Conservation (phyloP, 2,797 vertebrate genomes). For the Syngnathus rostellatus region DNA sequence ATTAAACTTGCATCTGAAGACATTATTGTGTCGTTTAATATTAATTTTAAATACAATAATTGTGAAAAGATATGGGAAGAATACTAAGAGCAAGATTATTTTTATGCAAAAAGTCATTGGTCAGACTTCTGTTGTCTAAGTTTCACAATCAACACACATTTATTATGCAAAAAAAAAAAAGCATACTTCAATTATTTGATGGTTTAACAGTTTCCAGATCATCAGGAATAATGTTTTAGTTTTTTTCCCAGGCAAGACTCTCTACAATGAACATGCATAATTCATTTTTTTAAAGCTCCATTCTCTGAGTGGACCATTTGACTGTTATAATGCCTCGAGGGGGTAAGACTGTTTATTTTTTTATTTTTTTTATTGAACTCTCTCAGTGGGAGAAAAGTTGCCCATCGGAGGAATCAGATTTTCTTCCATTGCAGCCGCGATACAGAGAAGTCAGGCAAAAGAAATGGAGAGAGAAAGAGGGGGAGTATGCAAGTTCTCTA, state of each 20-base stretch:
- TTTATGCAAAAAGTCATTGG: neutral
- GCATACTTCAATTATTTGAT: constrained; percentile 7
- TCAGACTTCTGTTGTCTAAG: neutral
- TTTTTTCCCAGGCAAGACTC: constrained; percentile 31
- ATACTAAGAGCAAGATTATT: neutral
- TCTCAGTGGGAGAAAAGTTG: constrained; percentile 61
- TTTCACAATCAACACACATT: neutral
- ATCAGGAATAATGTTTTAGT: constrained; percentile 24
- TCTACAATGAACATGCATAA: constrained; percentile 60
- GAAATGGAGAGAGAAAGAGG: constrained; percentile 26
- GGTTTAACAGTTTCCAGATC: constrained; percentile 40
- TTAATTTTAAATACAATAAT: too few species aligned
- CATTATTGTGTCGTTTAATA: too few species aligned
- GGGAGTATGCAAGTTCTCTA: constrained; percentile 28
- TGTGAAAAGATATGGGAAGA: neutral
- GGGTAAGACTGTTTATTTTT: constrained; percentile 62
- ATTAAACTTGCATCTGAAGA: too few species aligned
- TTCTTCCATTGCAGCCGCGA: constrained; percentile 50
- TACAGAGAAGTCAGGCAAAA: constrained; percentile 50
- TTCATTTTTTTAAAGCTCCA: constrained; percentile 62
- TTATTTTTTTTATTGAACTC: constrained; percentile 69
- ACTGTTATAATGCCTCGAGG: constrained; percentile 60
- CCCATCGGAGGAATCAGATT: constrained; percentile 68
- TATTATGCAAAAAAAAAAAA: constrained; percentile 1
- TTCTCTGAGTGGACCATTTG: constrained; percentile 63